Base-by-base conservation (phyloP, 2,797 vertebrate species). In the Cyclopterus lumpus region DNA sequence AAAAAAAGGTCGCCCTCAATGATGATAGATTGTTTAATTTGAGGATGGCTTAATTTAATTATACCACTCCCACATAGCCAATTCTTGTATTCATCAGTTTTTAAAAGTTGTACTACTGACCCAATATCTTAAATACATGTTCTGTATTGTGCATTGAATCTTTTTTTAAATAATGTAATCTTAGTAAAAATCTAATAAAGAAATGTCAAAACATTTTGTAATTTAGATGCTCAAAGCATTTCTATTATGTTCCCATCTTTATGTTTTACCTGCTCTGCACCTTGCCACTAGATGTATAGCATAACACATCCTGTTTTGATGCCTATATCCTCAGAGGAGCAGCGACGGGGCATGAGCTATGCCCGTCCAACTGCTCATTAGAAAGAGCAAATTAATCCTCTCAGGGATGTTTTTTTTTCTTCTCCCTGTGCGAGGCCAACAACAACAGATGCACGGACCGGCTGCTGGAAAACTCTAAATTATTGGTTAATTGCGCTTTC, bases 341-440 rank as follows among this genome's bases (percentile, higher is more conserved):
- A 42, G 82, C 11, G 53, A 75, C 66, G 57, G 73, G 79, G 81
- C 69, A 87, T 26, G 24, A 53, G 86, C 83, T 88, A 86, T 74
- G 79, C 75, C 83, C 48, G 81, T 89, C 71, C 78, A 73, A 82
- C 69, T 79, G 82, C 91, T 94, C 81, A 89, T 93, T 93, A 93
- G 85, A 82, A 87, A 77, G 73, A 80, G 89, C 75, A 89, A 93
- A 93, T 91, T 3, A 92, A 91, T 89, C 88, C 91, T 92, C 93
- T 67, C 34, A n/a, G 86, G 93, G 71, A 88, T 79, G 3, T 24
- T 71, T 57, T 68, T 86, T 40, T 12, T 40, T 40, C 3, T 40
- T 28, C 22, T 22, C 22, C 22, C 65, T 73, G 69, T 34, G 84
- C 55, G 6, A 77, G 44, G 69, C 69, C 80, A 86, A 85, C 81